Conservation (phyloP, 37 sponge, comb jelly and placozoan species). For the Cliona cf. orientalis region DNA sequence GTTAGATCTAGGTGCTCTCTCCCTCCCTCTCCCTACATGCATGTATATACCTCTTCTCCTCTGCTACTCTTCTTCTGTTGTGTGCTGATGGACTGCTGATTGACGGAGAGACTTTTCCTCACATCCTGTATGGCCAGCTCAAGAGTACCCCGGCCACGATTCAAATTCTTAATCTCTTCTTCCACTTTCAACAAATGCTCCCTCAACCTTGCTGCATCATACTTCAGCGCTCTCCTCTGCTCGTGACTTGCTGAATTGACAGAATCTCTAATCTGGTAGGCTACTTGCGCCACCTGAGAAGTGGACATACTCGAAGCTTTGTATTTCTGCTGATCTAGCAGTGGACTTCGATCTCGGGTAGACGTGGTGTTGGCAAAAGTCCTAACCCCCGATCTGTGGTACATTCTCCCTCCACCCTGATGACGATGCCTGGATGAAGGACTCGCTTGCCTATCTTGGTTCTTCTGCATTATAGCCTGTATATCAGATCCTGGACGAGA, state of each 20-base stretch:
- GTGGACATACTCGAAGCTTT: not conserved
- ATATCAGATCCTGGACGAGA: too few species aligned
- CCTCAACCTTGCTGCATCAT: constrained; percentile 54
- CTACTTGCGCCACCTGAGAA: constrained; percentile 5
- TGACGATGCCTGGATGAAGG: too few species aligned
- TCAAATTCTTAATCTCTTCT: constrained; percentile 54
- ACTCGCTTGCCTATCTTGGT: too few species aligned
- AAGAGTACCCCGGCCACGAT: constrained; percentile 23
- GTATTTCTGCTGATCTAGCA: not conserved
- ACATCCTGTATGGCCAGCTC: constrained; percentile 52
- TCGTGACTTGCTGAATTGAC: constrained; percentile 23
- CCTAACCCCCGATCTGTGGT: too few species aligned
- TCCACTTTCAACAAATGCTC: constrained; percentile 58
- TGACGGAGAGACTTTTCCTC: constrained; percentile 49
- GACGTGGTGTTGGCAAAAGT: too few species aligned
- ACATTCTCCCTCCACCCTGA: too few species aligned
- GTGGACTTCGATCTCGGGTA: not conserved
- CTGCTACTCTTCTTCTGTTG: constrained; percentile 56
- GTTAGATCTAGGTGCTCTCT: not conserved
- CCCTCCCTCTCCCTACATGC: not conserved
- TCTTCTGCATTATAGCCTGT: too few species aligned
- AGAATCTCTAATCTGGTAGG: constrained; percentile 8
- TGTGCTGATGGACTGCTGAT: constrained; percentile 63
- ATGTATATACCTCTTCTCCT: constrained; percentile 7
- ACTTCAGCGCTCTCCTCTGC: constrained; percentile 30